Evolutionary conservation across 2,113 vertebrate genomes (phyloP), one percentile per base, ranked within the genome.

Genomic region (Fregata magnificens): DNA sequence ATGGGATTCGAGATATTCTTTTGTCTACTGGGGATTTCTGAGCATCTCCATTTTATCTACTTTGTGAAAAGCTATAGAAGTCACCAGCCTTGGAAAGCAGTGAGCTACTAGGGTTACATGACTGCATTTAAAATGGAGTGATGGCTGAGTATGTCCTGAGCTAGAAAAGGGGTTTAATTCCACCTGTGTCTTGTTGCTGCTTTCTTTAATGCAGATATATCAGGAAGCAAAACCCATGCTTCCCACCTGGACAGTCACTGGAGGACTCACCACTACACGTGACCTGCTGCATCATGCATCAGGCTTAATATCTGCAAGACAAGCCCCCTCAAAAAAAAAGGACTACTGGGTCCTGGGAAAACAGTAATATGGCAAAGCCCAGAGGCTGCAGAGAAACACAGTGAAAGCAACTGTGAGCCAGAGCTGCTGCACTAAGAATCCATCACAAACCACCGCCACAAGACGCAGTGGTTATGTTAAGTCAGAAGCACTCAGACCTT

Each of bases 41-140:
- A 44, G 45, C 79, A 61, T 5, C 21, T 78, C 34, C 58, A 62
- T 71, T 61, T 40, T 42, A 84, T 25, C 29, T 9, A 45, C 29
- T 82, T 70, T 65, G 55, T 66, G 38, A 38, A 94, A 79, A 50
- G 34, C 50, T 61, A 25, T 34, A 66, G 45, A 65, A 88, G 49
- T 44, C 52, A 61, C 40, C 52, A 89, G 49, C 52, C 21, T 76
- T 3, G 4, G 50, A 24, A 50, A 83, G 58, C 21, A 52, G 31
- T 0, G 0, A 62, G 49, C 42, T 40, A 7, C 77, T 12, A 45
- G 21, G 32, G 16, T 31, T 44, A 28, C 11, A 12, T 18, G 22
- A 62, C 52, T 38, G 55, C 44, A 45, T 36, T 44, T 7, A 25
- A 52, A 70, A 56, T 2, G 58, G 11, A 52, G 10, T 7, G 26